Base-by-base conservation (phyloP, 2,888 invertebrate genomes). In the Timandra comae region DNA sequence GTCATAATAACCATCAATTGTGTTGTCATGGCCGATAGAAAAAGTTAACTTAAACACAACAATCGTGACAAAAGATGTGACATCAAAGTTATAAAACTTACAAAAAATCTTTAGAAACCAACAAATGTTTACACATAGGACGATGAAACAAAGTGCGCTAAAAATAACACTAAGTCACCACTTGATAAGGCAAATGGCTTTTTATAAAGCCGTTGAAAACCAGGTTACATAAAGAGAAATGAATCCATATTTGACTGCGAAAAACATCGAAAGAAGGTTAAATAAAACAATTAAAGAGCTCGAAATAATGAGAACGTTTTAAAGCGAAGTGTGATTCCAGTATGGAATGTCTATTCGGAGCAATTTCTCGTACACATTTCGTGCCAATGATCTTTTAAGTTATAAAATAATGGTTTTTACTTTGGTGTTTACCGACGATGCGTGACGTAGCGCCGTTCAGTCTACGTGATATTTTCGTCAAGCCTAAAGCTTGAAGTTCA, bases 381-480 rank as follows among this genome's bases (percentile, higher is more conserved):
- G 46, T 54, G 37, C 29, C 46, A 52, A 54, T 53, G 46, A 52
- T 54, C 43, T 46, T 36, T n/a, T 43, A 45, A 50, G 41, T 49
- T 52, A 58, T 56, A 47, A 49, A 52, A 49, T 47, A 45, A 35
- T 49, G 34, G 43, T 52, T 60, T 54, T 56, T 54, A 52, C 46
- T 44, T 28, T 10, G 32, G 35, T 43, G 33, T 30, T 13, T 22
- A 32, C 27, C 58, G 47, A 30, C 46, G 46, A 50, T 60, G 67
- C 76, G 64, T 72, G 65, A 58, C 65, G 57, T 49, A 57, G 61
- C 63, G 63, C 63, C 66, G 68, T 68, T 68, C 48, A 29, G 55
- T 66, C 65, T 70, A 70, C 70, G 72, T 69, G 69, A 65, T 65
- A 56, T 58, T 63, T 63, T 64, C 56, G 59, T 58, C 53, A 59